phyloP scores from a whole-genome alignment of 2,113 vertebrate genomes.

The Tenrec ecaudatus region DNA sequence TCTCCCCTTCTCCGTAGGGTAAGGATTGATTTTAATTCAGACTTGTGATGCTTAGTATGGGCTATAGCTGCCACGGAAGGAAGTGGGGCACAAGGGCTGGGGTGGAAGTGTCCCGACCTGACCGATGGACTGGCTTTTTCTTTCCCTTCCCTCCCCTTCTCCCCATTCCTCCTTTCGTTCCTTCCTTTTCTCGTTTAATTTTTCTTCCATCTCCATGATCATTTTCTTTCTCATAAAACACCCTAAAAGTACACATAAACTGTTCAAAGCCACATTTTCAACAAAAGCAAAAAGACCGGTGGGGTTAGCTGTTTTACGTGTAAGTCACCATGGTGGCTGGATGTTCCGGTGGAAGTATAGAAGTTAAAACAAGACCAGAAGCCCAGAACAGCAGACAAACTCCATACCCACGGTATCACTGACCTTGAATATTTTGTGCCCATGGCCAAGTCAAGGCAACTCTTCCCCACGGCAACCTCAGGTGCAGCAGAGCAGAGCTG shows the following conservation, averaged over 20 bases:
- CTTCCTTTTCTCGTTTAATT: background rate
- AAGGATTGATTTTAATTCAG: conserved; percentile 8
- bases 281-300: background rate
- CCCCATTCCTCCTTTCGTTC: no score
- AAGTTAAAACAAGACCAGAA: no score
- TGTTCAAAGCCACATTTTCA: background rate
- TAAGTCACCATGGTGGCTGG: background rate
- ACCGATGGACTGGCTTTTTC: no score
- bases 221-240: conserved; percentile 20
- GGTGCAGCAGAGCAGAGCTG: no score
- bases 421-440: background rate
- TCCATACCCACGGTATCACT: background rate
- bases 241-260: background rate
- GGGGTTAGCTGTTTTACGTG: background rate
- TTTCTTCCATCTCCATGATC: background rate
- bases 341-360: background rate
- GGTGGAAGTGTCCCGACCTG: background rate
- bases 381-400: background rate
- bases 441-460: background rate
- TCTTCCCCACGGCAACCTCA: no score
- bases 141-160: no score
- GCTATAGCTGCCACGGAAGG: background rate
- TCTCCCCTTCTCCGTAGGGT: background rate
- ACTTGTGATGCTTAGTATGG: background rate
- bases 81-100: background rate